These are phyloP conservation scores for Ericerus pela DNA, from an alignment of 1,140 invertebrate genomes.

Conservation along the genomic window DNA sequence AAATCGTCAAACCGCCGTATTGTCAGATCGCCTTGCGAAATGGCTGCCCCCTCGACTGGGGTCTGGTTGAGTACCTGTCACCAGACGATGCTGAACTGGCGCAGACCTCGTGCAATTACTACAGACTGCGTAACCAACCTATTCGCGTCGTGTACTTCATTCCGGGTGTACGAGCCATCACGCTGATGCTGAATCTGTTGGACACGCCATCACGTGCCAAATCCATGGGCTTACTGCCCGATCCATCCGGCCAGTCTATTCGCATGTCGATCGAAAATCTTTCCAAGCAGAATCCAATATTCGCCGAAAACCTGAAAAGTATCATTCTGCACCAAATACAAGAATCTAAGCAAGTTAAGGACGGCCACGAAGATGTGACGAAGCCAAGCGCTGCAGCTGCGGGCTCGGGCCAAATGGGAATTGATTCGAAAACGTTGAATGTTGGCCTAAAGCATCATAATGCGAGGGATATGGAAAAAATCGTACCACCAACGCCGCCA, in stretches of 20 bases:
- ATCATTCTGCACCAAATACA: conserved; percentile 30
- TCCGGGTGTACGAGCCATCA: conserved; percentile 40
- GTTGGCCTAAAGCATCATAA: neutral
- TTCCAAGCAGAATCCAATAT: conserved; percentile 37
- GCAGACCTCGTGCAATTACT: conserved; percentile 31
- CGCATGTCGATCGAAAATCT: conserved; percentile 35
- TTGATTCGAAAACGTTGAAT: neutral
- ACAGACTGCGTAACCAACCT: conserved; percentile 31
- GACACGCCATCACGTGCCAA: conserved; percentile 31
- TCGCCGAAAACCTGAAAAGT: conserved; percentile 37
- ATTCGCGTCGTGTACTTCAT: conserved; percentile 41
- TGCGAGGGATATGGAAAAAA: neutral
- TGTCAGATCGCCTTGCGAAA: conserved; percentile 44
- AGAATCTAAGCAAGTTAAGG: conserved; percentile 15
- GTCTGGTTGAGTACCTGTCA: conserved; percentile 38
- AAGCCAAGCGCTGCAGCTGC: neutral
- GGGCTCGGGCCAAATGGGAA: neutral
- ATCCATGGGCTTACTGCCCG: conserved; percentile 32
- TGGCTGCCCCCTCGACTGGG: conserved; percentile 40
- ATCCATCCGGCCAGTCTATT: conserved; percentile 34
- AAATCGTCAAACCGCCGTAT: conserved; percentile 38
- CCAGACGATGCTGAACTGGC: conserved; percentile 38
- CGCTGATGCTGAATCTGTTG: conserved; percentile 37
- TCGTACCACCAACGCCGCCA: neutral
- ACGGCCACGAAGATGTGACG: neutral